Evolutionary conservation across 2,113 vertebrate genomes (phyloP).

Genomic region (Oncorhynchus gorbuscha): DNA sequence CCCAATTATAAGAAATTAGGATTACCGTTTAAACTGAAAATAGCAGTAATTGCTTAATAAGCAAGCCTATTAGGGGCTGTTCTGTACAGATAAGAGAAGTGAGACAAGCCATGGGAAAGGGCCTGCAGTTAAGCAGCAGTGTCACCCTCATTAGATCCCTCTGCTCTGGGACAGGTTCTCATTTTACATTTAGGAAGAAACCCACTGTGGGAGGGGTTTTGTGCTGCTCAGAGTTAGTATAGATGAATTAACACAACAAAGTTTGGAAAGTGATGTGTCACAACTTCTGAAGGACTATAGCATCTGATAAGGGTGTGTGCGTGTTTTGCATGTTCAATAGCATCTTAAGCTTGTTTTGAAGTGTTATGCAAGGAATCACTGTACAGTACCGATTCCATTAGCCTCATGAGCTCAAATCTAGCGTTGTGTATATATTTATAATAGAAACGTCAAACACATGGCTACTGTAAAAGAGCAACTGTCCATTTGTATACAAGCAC

Average conservation of each 20-base stretch:
- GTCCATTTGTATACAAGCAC: background rate
- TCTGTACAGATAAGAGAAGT: conserved; percentile 63
- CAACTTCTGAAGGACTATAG: background rate
- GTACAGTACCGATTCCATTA: background rate
- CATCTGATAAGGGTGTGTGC: background rate
- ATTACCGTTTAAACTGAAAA: conserved; percentile 71
- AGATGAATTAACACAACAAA: conserved; percentile 11
- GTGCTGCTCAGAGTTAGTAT: conserved; percentile 26
- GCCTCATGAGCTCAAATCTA: background rate
- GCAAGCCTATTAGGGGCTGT: conserved; percentile 57
- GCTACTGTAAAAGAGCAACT: background rate
- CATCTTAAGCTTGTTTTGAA: background rate
- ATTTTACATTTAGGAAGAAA: conserved; percentile 36
- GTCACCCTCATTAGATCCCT: conserved; percentile 51
- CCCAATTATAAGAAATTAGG: conserved; percentile 65
- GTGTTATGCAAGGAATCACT: background rate
- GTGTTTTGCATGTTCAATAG: background rate
- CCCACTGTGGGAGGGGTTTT: conserved; percentile 14
- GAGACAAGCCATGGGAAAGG: conserved; percentile 51
- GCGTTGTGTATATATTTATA: background rate
- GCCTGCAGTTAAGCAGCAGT: conserved; percentile 47
- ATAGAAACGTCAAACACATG: background rate
- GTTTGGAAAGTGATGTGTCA: conserved; percentile 28
- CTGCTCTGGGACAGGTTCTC: conserved; percentile 54
- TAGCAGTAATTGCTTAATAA: conserved; percentile 68